Percentiles rank a stretch among this genome's conserved stretches.
These are phyloP conservation scores for Halesus radiatus DNA, from an alignment of 1,140 invertebrate genomes.

Conservation along the genomic window DNA sequence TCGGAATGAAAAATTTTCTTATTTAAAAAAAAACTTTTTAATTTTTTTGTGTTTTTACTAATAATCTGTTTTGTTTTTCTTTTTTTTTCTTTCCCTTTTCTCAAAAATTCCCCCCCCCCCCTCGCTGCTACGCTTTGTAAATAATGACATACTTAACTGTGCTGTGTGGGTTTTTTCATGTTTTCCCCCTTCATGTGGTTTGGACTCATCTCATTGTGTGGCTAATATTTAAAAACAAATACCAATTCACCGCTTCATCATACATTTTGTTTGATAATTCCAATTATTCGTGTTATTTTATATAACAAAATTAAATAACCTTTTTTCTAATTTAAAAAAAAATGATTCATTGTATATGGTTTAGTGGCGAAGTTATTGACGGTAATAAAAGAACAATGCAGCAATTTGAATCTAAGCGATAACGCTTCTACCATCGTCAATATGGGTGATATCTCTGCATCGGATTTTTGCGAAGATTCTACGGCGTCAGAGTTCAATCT, in stretches of 20 bases:
- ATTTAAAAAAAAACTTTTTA: slow-evolving; percentile 1
- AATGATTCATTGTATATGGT: not conserved
- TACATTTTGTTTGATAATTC: too few species aligned
- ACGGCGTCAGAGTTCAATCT: not conserved
- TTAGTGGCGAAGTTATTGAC: slow-evolving; percentile 1
- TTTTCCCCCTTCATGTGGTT: not conserved
- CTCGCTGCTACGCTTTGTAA: slow-evolving; percentile 15
- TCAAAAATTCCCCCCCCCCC: not conserved
- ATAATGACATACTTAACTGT: slow-evolving; percentile 29
- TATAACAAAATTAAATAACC: too few species aligned
- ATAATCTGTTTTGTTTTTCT: slow-evolving; percentile 3
- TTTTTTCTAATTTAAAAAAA: too few species aligned
- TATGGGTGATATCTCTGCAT: not conserved
- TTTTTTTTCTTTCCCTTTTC: slow-evolving; percentile 41
- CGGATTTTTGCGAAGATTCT: not conserved
- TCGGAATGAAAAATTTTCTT: not conserved
- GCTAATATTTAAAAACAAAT: not conserved
- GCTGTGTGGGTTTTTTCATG: slow-evolving; percentile 9
- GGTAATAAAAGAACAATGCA: not conserved
- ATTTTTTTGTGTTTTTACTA: slow-evolving; percentile 20
- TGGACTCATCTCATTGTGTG: not conserved
- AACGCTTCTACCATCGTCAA: not conserved
- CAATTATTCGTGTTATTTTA: too few species aligned
- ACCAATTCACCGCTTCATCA: too few species aligned
- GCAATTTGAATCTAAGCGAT: not conserved